Conservation (phyloP, 92 coral and sea anemone genomes). For the Chrysogorgia sp. region DNA sequence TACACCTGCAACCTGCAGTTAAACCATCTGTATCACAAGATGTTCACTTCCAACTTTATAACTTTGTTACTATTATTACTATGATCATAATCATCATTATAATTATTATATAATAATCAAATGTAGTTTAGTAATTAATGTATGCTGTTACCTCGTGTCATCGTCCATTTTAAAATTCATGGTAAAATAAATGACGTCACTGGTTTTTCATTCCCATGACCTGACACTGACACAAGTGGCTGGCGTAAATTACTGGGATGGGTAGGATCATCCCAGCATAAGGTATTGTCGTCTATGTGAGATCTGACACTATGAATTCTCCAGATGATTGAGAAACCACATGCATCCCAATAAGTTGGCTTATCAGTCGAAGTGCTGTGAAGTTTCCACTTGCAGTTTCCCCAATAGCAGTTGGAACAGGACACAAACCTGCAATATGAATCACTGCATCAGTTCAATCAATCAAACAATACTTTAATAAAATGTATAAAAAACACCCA, state of each 20-base stretch:
- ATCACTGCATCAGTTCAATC: too few relatives aligned
- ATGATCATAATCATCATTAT: too few relatives aligned
- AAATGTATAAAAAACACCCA: too few relatives aligned
- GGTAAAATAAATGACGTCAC: background rate
- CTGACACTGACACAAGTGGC: constrained; percentile 8
- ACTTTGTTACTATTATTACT: too few relatives aligned
- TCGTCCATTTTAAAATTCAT: constrained; percentile 6
- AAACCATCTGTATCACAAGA: too few relatives aligned
- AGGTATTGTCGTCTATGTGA: constrained; percentile 2
- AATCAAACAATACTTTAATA: too few relatives aligned
- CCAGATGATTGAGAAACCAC: constrained; percentile 15
- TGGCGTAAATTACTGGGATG: constrained; percentile 8
- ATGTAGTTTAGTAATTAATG: too few relatives aligned
- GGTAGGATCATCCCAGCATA: constrained; percentile 31
- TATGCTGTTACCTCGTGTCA: background rate
- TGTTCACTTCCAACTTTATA: too few relatives aligned
- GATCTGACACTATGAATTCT: background rate
- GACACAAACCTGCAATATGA: constrained; percentile 1
- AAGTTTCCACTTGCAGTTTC: constrained; percentile 27
- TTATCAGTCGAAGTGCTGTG: background rate
- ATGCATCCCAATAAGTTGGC: constrained; percentile 25
- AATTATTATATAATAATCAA: too few relatives aligned
- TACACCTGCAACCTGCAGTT: too few relatives aligned
- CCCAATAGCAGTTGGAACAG: constrained; percentile 24
- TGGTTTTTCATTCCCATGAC: background rate